Percentiles rank a stretch among this genome's conserved stretches.
Conservation (phyloP, 2,888 invertebrate genomes). For the Mesorhabditis spiculigera region DNA sequence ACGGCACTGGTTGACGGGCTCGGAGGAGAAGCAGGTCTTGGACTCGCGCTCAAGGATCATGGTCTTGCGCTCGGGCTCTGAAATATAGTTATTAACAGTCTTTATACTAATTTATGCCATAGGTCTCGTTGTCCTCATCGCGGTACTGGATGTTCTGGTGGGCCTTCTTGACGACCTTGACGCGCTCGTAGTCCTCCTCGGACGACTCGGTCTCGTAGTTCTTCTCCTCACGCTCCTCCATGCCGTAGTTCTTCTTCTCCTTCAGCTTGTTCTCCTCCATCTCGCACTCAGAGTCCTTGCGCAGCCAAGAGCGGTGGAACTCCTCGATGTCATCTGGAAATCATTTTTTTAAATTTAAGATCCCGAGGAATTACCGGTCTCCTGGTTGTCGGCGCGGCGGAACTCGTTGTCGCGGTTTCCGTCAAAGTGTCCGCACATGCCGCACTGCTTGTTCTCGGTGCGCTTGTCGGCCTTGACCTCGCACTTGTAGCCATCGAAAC, state of each 20-base stretch:
- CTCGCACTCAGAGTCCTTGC: slow-evolving; percentile 29
- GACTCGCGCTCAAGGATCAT: slow-evolving; percentile 39
- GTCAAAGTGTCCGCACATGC: slow-evolving; percentile 55
- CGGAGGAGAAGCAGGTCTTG: slow-evolving; percentile 48
- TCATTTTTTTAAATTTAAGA: not conserved
- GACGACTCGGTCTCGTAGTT: slow-evolving; percentile 9
- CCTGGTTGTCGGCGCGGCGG: slow-evolving; percentile 24
- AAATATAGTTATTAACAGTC: not conserved
- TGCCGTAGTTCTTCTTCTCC: slow-evolving; percentile 29
- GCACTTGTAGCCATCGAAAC: slow-evolving; percentile 45
- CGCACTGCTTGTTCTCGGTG: slow-evolving; percentile 46
- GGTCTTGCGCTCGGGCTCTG: slow-evolving; percentile 31
- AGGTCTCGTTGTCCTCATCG: slow-evolving; percentile 10
- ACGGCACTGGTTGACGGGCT: slow-evolving; percentile 40
- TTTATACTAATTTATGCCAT: not conserved
- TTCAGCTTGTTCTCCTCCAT: slow-evolving; percentile 23
- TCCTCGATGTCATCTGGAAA: slow-evolving; percentile 25
- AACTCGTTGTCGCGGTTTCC: slow-evolving; percentile 33
- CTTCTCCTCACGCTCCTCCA: slow-evolving; percentile 20
- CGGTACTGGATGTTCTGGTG: slow-evolving; percentile 20
- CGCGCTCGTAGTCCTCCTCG: slow-evolving; percentile 15
- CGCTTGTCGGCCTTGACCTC: slow-evolving; percentile 25
- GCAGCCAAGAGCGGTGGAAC: slow-evolving; percentile 49
- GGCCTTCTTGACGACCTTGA: slow-evolving; percentile 17
- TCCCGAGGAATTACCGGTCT: slow-evolving; percentile 13